Percentiles rank a stretch among this genome's conserved stretches.
phyloP scores from a whole-genome alignment of 2,888 invertebrate genomes.

The Harpalus rubripes region DNA sequence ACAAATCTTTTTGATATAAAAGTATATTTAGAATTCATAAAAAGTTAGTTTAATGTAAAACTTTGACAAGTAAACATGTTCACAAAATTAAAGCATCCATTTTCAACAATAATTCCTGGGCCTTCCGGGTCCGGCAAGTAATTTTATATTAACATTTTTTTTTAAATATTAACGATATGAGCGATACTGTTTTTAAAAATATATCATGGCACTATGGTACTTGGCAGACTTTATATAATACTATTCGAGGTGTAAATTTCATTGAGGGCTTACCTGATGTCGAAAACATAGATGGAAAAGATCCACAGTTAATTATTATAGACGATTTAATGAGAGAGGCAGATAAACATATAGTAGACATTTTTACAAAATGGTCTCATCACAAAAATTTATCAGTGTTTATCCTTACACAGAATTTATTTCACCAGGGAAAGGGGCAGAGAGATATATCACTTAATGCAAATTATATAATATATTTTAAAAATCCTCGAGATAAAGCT shows the following conservation, averaged over 20 bases:
- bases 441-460: conserved; percentile 70
- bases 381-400: conserved; percentile 51
- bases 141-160: conserved; percentile 22
- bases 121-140: conserved; percentile 26
- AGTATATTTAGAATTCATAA: not conserved
- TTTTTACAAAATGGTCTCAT: conserved; percentile 36
- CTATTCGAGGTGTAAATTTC: conserved; percentile 28
- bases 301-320: conserved; percentile 39
- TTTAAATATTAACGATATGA: conserved; percentile 16
- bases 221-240: conserved; percentile 43
- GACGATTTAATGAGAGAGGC: conserved; percentile 53
- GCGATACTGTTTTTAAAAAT: conserved; percentile 17
- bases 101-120: conserved; percentile 34
- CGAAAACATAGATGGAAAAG: conserved; percentile 6
- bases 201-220: conserved; percentile 38
- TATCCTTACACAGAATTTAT: conserved; percentile 70
- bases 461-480: conserved; percentile 70
- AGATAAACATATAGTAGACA: conserved; percentile 39
- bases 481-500: conserved; percentile 69
- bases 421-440: conserved; percentile 68
- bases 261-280: conserved; percentile 23
- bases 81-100: conserved; percentile 35
- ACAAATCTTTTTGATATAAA: too few species aligned
- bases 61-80: conserved; percentile 19
- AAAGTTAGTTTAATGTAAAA: not conserved